These are phyloP conservation scores for Temnothorax nylanderi DNA, from an alignment of 1,140 invertebrate species.

Conservation along the genomic window DNA sequence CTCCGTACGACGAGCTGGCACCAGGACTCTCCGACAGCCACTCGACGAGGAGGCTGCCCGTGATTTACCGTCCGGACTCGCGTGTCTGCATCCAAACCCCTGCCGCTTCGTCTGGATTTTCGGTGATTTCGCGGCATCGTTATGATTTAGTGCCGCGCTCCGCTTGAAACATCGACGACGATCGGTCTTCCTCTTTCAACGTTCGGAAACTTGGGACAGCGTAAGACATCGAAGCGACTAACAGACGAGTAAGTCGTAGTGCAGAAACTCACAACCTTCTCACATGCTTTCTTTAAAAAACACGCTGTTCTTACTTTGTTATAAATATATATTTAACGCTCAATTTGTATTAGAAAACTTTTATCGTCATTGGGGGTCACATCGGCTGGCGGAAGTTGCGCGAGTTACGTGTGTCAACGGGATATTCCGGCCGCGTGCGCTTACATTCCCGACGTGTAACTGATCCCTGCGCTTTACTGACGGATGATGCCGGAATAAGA, in stretches of 20 bases:
- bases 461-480: conserved; percentile 23
- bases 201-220: conserved; percentile 3
- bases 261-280: neutral
- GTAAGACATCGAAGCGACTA: conserved; percentile 1
- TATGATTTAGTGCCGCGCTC: conserved; percentile 68
- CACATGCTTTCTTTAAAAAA: conserved; percentile 9
- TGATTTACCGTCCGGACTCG: conserved; percentile 73
- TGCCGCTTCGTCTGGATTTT: conserved; percentile 70
- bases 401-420: neutral
- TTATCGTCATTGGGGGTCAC: neutral
- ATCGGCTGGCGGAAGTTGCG: conserved; percentile 20
- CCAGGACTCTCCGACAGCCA: conserved; percentile 75
- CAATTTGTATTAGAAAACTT: neutral
- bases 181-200: conserved; percentile 59
- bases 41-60: conserved; percentile 71
- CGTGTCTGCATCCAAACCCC: conserved; percentile 72
- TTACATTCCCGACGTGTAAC: conserved; percentile 1
- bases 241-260: neutral
- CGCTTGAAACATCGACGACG: conserved; percentile 67
- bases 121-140: conserved; percentile 70
- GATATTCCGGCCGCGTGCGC: conserved; percentile 47
- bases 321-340: neutral
- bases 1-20: conserved; percentile 72
- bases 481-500: conserved; percentile 46
- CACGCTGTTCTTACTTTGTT: conserved; percentile 64